These are phyloP conservation scores for Plebejus melissa DNA, from an alignment of 2,888 invertebrate genomes.

Conservation along the genomic window DNA sequence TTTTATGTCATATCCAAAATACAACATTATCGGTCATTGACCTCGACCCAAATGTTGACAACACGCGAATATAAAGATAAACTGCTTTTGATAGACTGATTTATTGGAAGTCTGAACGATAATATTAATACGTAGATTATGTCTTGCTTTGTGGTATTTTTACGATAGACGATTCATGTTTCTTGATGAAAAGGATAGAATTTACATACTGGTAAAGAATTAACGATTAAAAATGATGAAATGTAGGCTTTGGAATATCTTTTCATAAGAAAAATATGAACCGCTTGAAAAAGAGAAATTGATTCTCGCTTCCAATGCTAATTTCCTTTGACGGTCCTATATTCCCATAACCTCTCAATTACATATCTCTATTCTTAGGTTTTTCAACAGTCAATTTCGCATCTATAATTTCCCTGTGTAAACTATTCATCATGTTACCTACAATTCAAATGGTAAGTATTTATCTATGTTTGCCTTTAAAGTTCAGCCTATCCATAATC, in stretches of 20 bases:
- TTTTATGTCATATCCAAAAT: conserved; percentile 4
- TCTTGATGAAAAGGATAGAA: neutral
- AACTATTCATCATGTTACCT: neutral
- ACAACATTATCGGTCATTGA: conserved; percentile 14
- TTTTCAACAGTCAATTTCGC: neutral
- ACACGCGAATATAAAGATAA: conserved; percentile 19
- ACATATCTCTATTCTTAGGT: neutral
- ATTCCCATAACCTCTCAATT: too few relatives aligned
- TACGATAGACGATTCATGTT: neutral
- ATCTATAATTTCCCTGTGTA: neutral
- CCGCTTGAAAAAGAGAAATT: too few relatives aligned
- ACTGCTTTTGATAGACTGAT: neutral
- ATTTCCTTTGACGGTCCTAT: too few relatives aligned
- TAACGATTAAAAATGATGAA: neutral
- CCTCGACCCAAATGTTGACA: conserved; percentile 19
- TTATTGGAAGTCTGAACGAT: conserved; percentile 5
- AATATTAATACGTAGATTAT: conserved; percentile 11
- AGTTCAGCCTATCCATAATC: conserved; percentile 8
- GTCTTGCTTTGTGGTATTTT: neutral
- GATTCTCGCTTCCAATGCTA: too few relatives aligned
- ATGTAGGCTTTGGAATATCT: neutral
- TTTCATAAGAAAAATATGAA: too few relatives aligned
- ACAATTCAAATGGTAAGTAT: neutral
- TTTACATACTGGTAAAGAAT: neutral
- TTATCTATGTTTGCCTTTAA: conserved; percentile 5